Evolutionary conservation across 2,797 vertebrate genomes (phyloP).

Genomic region (Psittacula derbiana): DNA sequence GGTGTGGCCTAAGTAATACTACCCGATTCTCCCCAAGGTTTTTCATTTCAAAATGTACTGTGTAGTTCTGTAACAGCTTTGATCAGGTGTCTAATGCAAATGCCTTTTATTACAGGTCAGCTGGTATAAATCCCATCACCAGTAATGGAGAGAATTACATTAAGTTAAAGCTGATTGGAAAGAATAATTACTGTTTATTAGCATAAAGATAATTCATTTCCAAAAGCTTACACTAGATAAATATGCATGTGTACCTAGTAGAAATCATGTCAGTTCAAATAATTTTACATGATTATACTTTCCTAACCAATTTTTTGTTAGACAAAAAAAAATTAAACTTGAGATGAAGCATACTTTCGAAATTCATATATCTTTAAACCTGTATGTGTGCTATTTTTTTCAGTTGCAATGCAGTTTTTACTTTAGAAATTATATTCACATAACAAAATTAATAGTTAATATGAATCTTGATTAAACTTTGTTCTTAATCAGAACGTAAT

Average conservation of each 20-base stretch:
- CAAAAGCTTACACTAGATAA: neutral
- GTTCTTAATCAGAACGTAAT: neutral
- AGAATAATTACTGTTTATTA: constrained; percentile 52
- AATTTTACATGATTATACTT: neutral
- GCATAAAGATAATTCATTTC: constrained; percentile 42
- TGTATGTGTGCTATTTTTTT: neutral
- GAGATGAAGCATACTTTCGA: neutral
- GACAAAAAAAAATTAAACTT: neutral
- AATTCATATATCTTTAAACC: neutral
- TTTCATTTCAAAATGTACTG: constrained; percentile 40
- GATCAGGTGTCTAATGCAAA: constrained; percentile 18
- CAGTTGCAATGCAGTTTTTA: neutral
- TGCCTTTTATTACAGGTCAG: constrained; percentile 52
- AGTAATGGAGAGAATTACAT: constrained; percentile 18
- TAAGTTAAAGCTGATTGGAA: constrained; percentile 32
- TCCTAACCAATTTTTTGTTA: neutral
- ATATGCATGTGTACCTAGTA: neutral
- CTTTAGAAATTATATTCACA: neutral
- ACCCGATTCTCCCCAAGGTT: neutral
- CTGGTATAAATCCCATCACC: constrained; percentile 35
- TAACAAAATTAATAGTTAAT: neutral
- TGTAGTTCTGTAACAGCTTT: neutral
- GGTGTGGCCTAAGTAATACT: neutral
- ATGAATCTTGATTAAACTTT: neutral
- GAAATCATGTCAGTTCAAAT: neutral